These are phyloP conservation scores for Fregata magnificens DNA, from an alignment of 2,113 vertebrate genomes.

Conservation along the genomic window DNA sequence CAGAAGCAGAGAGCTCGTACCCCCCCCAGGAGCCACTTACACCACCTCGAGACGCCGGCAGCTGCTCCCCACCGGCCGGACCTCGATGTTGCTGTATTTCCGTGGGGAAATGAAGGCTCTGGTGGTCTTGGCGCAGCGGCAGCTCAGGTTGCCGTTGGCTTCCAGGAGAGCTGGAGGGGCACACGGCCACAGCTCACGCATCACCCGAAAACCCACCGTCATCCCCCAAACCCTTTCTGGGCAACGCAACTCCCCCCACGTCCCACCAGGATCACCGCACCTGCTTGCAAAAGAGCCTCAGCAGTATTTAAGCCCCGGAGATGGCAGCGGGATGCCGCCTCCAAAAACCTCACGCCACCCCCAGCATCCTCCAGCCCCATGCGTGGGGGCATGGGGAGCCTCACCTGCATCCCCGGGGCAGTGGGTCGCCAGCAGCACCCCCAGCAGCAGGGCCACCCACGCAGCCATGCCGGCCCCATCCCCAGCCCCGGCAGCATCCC, in stretches of 20 bases:
- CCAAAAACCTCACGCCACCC: not conserved
- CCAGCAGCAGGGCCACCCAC: not conserved
- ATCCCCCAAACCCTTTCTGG: not conserved
- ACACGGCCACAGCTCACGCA: accelerated
- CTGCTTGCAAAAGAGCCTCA: accelerated
- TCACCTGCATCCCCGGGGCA: not conserved
- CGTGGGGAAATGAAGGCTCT: not conserved
- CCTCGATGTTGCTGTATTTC: not conserved
- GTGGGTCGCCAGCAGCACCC: not conserved
- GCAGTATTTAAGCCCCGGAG: accelerated
- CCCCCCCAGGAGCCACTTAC: not conserved
- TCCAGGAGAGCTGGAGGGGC: constrained; percentile 16
- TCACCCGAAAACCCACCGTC: accelerated
- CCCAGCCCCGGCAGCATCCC: not conserved
- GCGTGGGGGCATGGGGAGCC: accelerated
- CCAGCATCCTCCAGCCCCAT: not conserved
- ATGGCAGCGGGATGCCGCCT: accelerated
- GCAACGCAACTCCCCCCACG: accelerated
- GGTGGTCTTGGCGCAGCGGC: constrained; percentile 44
- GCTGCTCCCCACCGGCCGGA: constrained; percentile 39
- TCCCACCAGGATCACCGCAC: not conserved
- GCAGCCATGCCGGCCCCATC: not conserved
- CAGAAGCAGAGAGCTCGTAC: accelerated
- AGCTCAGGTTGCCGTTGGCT: constrained; percentile 34
- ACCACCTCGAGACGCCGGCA: constrained; percentile 44